These are phyloP conservation scores for Podargus strigoides DNA, from an alignment of 2,797 vertebrate genomes.

Conservation along the genomic window DNA sequence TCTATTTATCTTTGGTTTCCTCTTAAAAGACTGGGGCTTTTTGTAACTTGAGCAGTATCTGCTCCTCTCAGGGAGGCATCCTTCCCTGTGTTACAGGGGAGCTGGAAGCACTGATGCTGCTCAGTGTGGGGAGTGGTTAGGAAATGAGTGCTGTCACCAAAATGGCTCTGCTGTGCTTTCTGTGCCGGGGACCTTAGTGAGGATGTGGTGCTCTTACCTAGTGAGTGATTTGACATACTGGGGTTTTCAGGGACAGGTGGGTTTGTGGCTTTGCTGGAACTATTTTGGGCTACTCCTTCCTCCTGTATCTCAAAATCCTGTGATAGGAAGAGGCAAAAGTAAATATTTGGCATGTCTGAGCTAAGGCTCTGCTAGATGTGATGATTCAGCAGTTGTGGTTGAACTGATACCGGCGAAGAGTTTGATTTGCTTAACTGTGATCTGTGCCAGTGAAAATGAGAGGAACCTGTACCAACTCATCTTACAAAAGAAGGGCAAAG, in stretches of 20 bases:
- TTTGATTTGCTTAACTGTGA: background rate
- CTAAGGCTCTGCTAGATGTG: background rate
- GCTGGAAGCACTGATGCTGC: background rate
- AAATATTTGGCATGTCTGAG: conserved; percentile 8
- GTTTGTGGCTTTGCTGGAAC: background rate
- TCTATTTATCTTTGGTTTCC: background rate
- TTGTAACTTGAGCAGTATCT: background rate
- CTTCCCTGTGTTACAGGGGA: rapidly evolving
- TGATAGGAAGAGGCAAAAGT: background rate
- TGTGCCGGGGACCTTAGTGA: background rate
- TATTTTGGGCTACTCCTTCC: background rate
- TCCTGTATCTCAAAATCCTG: background rate
- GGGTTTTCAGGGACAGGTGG: background rate
- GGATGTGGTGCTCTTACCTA: background rate
- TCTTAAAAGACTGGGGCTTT: background rate
- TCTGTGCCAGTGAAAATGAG: background rate
- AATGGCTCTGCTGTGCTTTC: background rate
- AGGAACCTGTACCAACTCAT: background rate
- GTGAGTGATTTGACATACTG: background rate
- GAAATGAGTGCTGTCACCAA: background rate
- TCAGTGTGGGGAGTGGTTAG: rapidly evolving
- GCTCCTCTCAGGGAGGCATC: background rate
- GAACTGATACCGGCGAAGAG: background rate
- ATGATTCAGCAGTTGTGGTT: conserved; percentile 24
- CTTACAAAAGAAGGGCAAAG: conserved; percentile 40